Evolutionary conservation across 1,140 invertebrate species (phyloP), one percentile per base, ranked within the genome.

Genomic region (Saxidomus purpurata): DNA sequence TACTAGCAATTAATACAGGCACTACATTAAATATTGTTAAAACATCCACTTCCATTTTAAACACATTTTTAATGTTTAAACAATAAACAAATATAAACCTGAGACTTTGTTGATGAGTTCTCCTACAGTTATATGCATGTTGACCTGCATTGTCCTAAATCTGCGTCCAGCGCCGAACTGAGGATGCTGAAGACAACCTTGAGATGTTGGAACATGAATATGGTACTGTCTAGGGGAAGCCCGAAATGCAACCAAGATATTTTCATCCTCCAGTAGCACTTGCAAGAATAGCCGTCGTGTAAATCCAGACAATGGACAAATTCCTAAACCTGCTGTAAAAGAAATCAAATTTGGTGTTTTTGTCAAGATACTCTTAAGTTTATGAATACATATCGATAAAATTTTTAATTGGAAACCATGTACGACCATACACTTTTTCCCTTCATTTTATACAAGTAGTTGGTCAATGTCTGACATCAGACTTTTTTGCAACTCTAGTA

Each of bases 261-360:
- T 98, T 95, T 99, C 98, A 94, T 97, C 98, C 93, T 98, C 98
- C 59, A 99, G 95, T 25, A 99, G 96, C 36, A 99, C 96, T 94
- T 98, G 98, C 13, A 99, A 95, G 79, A 99, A 97, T 38, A 99
- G 95, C 85, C 98, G 97, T 31, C 98, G 97, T 17, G 98, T 98
- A 94, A 99, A 99, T 17, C 98, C 98, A 19, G 98, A 98, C 90
- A 99, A 97, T 9, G 97, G 97, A 71, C 89, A 90, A 49, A 71
- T 61, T 25, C 79, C 74, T 52, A 86, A 47, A 28, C 69, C 77
- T 59, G 76, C 43, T 71, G 22, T 36, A 52, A 19, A 61, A 69
- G 31, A 25, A 63, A 63, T 6, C 8, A 63, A n/a, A 63, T 28
- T n/a, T 28, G 22, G 6, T 59, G 55, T n/a, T n/a, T n/a, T n/a